These are phyloP conservation scores for Holothuria scabra DNA, from an alignment of 53 echinoderm and acorn worm species.

Conservation along the genomic window DNA sequence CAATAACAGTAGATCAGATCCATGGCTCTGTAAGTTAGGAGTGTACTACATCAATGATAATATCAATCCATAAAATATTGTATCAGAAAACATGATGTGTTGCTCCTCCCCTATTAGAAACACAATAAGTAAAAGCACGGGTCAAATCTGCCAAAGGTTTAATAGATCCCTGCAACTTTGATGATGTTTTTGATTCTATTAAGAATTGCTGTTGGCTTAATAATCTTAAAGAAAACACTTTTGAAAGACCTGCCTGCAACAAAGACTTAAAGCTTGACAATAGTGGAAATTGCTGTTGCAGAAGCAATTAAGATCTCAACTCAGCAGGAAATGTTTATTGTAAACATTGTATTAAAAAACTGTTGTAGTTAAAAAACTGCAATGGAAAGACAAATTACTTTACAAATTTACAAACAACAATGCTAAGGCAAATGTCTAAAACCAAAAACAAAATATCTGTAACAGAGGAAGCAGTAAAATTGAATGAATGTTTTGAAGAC, in stretches of 20 bases:
- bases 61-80: neutral
- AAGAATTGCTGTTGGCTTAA: neutral
- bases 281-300: neutral
- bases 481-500: neutral
- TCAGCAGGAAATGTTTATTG: too few relatives aligned
- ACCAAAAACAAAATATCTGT: too few relatives aligned
- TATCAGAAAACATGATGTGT: slow-evolving; percentile 3
- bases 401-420: too few relatives aligned
- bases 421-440: too few relatives aligned
- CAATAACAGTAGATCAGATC: neutral
- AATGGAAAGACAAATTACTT: too few relatives aligned
- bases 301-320: too few relatives aligned
- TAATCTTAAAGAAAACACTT: neutral
- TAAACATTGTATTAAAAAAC: too few relatives aligned
- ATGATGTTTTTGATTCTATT: neutral
- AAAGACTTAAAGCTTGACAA: slow-evolving; percentile 11
- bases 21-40: slow-evolving; percentile 1
- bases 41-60: neutral
- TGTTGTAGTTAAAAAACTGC: too few relatives aligned
- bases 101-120: neutral
- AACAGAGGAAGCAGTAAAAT: too few relatives aligned
- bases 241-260: neutral
- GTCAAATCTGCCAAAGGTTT: slow-evolving; percentile 7
- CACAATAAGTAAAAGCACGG: neutral
- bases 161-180: neutral